Evolutionary conservation across 2,888 invertebrate genomes (phyloP).

Genomic region (Cataglyphis cursor): DNA sequence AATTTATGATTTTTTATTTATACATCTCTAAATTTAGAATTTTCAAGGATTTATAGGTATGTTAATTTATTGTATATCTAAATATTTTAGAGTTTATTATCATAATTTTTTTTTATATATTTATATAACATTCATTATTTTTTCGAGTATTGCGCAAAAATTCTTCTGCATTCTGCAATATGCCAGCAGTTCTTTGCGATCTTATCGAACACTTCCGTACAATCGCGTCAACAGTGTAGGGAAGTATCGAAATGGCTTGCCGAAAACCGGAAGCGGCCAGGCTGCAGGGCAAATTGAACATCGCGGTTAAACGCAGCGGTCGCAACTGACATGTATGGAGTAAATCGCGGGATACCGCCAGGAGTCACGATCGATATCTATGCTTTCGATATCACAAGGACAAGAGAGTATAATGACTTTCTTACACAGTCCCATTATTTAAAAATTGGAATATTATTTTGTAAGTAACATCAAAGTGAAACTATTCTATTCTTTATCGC

Average conservation of each 20-base stretch:
- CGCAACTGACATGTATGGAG: slow-evolving; percentile 56
- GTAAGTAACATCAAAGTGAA: slow-evolving; percentile 20
- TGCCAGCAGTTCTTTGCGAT: neutral
- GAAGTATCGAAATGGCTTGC: slow-evolving; percentile 33
- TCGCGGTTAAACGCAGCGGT: slow-evolving; percentile 71
- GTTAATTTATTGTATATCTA: neutral
- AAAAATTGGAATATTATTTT: slow-evolving; percentile 4
- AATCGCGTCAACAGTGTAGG: slow-evolving; percentile 19
- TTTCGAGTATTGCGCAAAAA: neutral
- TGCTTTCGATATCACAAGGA: slow-evolving; percentile 34
- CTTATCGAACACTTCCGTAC: slow-evolving; percentile 31
- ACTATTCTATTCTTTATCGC: neutral
- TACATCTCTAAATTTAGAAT: neutral
- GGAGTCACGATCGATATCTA: slow-evolving; percentile 25
- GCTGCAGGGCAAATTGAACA: slow-evolving; percentile 78
- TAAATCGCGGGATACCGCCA: slow-evolving; percentile 35
- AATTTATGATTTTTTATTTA: neutral
- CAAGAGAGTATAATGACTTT: slow-evolving; percentile 43
- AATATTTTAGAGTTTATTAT: neutral
- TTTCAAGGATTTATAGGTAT: neutral
- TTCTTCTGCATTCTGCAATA: neutral
- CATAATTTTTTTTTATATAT: neutral
- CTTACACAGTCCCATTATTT: neutral
- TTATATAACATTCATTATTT: neutral
- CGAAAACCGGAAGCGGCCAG: slow-evolving; percentile 68